phyloP scores from a whole-genome alignment of 2,113 vertebrate species.

The Promerops cafer region DNA sequence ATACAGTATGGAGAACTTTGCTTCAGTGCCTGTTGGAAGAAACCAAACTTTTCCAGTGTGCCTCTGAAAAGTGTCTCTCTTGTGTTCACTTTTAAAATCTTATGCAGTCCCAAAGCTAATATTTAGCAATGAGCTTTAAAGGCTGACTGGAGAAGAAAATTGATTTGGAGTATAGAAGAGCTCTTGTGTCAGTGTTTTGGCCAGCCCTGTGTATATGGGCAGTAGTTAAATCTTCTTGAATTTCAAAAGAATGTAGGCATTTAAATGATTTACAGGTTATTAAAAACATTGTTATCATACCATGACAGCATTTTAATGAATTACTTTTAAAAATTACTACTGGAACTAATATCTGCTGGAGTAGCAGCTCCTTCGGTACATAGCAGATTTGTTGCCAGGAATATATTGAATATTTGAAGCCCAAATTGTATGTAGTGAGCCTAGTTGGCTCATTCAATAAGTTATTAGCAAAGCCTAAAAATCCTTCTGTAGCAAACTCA shows the following conservation, averaged over 20 bases:
- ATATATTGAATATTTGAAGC: conserved; percentile 14
- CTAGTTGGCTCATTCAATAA: neutral
- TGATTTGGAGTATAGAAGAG: neutral
- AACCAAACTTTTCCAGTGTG: neutral
- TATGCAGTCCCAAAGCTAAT: neutral
- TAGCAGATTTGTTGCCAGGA: conserved; percentile 19
- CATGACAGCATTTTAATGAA: conserved; percentile 2
- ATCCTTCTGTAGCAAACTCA: neutral
- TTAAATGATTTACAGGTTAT: conserved; percentile 3
- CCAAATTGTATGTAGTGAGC: neutral
- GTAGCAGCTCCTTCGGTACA: neutral
- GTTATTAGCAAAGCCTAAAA: neutral
- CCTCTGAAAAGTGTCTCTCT: neutral
- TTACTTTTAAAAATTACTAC: neutral
- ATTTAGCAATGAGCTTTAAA: neutral
- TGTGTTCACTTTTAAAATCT: neutral
- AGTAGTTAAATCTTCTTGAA: neutral
- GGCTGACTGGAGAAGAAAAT: neutral
- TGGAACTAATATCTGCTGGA: conserved; percentile 8
- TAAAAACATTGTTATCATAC: neutral
- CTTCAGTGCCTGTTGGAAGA: neutral
- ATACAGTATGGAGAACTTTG: neutral
- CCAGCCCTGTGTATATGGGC: neutral
- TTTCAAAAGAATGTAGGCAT: neutral
- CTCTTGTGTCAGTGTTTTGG: neutral